phyloP scores from a whole-genome alignment of 2,113 vertebrate species.

The Archilochus colubris region DNA sequence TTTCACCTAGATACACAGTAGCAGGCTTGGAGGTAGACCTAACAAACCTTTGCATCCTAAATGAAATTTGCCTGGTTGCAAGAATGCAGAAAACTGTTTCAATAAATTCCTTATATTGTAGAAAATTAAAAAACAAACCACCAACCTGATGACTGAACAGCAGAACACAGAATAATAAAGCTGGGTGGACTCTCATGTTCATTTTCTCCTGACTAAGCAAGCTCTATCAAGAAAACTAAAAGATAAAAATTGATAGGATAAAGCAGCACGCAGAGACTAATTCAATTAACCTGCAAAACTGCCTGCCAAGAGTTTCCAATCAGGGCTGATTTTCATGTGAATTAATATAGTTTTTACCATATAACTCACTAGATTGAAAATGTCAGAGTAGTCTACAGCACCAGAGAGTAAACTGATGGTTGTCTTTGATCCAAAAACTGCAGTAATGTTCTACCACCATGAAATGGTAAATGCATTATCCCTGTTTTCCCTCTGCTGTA shows the following conservation, averaged over 20 bases:
- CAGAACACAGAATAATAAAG: background rate
- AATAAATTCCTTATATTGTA: background rate
- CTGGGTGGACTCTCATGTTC: background rate
- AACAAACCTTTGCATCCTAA: background rate
- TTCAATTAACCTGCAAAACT: conserved; percentile 42
- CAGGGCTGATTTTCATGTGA: conserved; percentile 6
- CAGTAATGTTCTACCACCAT: background rate
- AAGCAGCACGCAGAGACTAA: background rate
- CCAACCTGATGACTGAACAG: background rate
- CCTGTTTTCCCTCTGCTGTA: background rate
- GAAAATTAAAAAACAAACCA: background rate
- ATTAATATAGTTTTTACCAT: background rate
- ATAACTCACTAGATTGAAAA: background rate
- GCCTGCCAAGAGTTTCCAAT: conserved; percentile 2
- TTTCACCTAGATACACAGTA: background rate
- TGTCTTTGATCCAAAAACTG: background rate
- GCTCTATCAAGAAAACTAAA: conserved; percentile 11
- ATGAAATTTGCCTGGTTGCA: background rate
- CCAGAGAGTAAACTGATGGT: background rate
- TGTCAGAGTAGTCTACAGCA: background rate
- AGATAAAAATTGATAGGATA: conserved; percentile 16
- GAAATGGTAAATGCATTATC: background rate
- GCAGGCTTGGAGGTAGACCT: background rate
- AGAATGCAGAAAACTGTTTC: background rate
- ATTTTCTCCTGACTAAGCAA: background rate